phyloP scores from a whole-genome alignment of 1,140 invertebrate species.

The Musca vetustissima region DNA sequence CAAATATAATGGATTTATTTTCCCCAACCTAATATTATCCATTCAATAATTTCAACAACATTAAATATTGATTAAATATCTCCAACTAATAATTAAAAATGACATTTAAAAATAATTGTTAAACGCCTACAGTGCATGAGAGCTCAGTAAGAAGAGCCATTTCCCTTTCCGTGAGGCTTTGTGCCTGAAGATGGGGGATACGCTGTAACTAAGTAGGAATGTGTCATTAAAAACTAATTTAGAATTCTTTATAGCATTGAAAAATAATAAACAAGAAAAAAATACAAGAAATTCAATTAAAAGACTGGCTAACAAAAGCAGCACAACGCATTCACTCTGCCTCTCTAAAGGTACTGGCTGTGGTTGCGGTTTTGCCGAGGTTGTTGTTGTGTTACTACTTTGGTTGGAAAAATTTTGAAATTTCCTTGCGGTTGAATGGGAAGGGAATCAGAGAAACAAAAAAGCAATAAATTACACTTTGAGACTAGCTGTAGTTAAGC shows the following conservation, averaged over 20 bases:
- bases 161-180: too few relatives aligned
- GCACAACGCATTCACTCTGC: too few relatives aligned
- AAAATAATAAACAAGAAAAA: not conserved
- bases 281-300: slow-evolving; percentile 12
- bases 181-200: too few relatives aligned
- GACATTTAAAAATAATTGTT: too few relatives aligned
- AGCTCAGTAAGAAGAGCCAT: too few relatives aligned
- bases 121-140: too few relatives aligned
- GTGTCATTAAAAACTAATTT: slow-evolving; percentile 19
- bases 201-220: not conserved
- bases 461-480: slow-evolving; percentile 14
- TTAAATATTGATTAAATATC: too few relatives aligned
- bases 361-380: not conserved
- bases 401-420: slow-evolving; percentile 6
- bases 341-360: not conserved
- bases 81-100: too few relatives aligned
- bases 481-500: slow-evolving; percentile 5
- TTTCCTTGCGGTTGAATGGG: slow-evolving; percentile 5
- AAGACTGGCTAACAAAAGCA: slow-evolving; percentile 2
- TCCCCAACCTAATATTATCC: too few relatives aligned
- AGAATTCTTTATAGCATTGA: slow-evolving; percentile 1
- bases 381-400: not conserved
- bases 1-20: too few relatives aligned
- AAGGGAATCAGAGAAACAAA: too few relatives aligned
- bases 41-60: too few relatives aligned